Percentiles rank a stretch among this genome's conserved stretches.
These are phyloP conservation scores for Erebia palarica DNA, from an alignment of 2,888 invertebrate species.

Conservation along the genomic window DNA sequence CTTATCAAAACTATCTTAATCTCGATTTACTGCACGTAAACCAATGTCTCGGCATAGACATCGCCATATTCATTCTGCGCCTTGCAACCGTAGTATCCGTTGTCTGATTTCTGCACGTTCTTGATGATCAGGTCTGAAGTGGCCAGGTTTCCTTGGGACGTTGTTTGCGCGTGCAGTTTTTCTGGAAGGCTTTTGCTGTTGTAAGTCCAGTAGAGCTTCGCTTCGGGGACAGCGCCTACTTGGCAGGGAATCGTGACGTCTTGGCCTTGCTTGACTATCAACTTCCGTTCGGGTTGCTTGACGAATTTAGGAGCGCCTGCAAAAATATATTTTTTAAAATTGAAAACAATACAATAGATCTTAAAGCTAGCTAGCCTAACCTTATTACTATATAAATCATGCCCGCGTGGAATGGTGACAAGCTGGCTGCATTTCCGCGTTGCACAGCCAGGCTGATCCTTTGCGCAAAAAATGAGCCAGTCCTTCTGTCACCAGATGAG, in stretches of 20 bases:
- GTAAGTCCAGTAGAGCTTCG: conserved; percentile 55
- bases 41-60: conserved; percentile 54
- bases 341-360: too few relatives aligned
- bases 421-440: too few relatives aligned
- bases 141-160: conserved; percentile 33
- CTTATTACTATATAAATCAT: too few relatives aligned
- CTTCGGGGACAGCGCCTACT: conserved; percentile 52
- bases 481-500: too few relatives aligned
- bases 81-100: conserved; percentile 69
- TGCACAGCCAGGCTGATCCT: too few relatives aligned
- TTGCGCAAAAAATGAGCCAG: too few relatives aligned
- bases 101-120: conserved; percentile 53
- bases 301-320: conserved; percentile 58
- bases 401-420: too few relatives aligned
- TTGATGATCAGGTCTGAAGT: conserved; percentile 56
- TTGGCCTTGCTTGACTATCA: conserved; percentile 50
- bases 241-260: conserved; percentile 61
- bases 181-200: conserved; percentile 54
- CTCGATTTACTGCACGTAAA: conserved; percentile 34
- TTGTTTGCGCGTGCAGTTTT: conserved; percentile 35
- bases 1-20: not conserved
- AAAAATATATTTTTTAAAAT: not conserved
- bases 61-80: conserved; percentile 57
- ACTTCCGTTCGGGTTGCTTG: conserved; percentile 48
- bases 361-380: too few relatives aligned